phyloP scores from a whole-genome alignment of 2,888 invertebrate species.

The Temnothorax rugatulus region DNA sequence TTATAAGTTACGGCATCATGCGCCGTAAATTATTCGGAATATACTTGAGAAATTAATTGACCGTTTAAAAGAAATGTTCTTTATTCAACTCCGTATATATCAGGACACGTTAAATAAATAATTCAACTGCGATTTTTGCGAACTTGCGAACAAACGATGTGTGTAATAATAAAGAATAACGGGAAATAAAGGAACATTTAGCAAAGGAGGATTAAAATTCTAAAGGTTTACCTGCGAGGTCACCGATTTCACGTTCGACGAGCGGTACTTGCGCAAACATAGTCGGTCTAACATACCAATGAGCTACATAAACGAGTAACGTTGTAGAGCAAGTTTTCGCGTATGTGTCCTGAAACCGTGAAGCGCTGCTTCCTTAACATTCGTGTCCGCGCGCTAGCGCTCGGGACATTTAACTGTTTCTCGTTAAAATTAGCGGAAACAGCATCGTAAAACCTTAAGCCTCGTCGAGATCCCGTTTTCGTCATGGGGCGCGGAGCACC shows the following conservation, averaged over 20 bases:
- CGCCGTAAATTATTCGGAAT: background rate
- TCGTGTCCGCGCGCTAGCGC: conserved; percentile 28
- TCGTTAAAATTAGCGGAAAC: conserved; percentile 70
- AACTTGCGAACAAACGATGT: background rate
- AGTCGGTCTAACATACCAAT: conserved; percentile 44
- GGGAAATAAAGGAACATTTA: background rate
- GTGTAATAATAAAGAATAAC: background rate
- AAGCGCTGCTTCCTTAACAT: conserved; percentile 43
- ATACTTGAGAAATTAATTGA: background rate
- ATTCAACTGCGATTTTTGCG: background rate
- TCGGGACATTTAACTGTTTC: conserved; percentile 65
- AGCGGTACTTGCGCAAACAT: conserved; percentile 24
- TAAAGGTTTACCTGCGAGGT: background rate
- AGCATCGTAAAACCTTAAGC: conserved; percentile 59
- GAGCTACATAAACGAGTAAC: conserved; percentile 30
- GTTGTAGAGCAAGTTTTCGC: background rate
- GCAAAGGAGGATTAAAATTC: background rate
- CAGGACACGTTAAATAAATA: background rate
- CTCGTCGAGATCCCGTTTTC: conserved; percentile 65
- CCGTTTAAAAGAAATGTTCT: background rate
- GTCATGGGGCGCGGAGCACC: conserved; percentile 62
- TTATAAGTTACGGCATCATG: background rate
- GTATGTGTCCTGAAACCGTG: conserved; percentile 40
- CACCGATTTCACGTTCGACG: conserved; percentile 8
- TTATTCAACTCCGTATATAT: background rate